Evolutionary conservation across 2,113 vertebrate genomes (phyloP), one percentile per base, ranked within the genome.

Genomic region (Ovis canadensis): DNA sequence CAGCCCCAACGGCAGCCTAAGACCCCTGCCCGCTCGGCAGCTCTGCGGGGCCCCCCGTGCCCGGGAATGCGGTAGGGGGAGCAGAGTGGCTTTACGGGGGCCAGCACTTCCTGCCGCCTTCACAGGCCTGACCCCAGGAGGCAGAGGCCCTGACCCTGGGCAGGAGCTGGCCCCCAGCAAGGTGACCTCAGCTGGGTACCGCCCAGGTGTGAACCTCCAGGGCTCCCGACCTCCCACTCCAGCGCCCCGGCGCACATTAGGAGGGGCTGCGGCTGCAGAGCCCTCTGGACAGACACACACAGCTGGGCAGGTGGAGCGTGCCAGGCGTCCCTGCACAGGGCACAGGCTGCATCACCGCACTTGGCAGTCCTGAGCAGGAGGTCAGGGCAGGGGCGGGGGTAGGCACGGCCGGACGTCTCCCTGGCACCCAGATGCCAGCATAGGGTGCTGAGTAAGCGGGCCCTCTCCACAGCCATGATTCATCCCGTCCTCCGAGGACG

Each of bases 141-240:
- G 27, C 78, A 62, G 43, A 90, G 48, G 59, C 48, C 78, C 91
- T 7, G 16, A 33, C 31, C 17, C 45, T 17, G 89, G 62, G 88
- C 40, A 94, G 74, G 62, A 95, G 62, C 48, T 92, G 94, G 45
- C 74, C 82, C 96, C 62, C 40, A 84, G 64, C 88, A 95, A 96
- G 91, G 88, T 94, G 91, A 86, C 91, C 21, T 91, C 3, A 1
- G 27, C 16, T 60, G 3, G 14, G 43, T 13, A 27, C 40, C 11
- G 1, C 29, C 60, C 57, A 91, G 23, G 23, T 31, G 45, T 55
- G 40, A 83, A 67, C 48, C 52, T 80, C 85, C 48, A 52, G 57
- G 25, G 10, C 29, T 64, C 80, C 54, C 7, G 13, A 57, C 54
- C 31, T 60, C 88, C 81, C 0, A 12, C 43, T 33, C 27, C 14